phyloP scores from a whole-genome alignment of 1,140 invertebrate genomes.

The Magallana angulata region DNA sequence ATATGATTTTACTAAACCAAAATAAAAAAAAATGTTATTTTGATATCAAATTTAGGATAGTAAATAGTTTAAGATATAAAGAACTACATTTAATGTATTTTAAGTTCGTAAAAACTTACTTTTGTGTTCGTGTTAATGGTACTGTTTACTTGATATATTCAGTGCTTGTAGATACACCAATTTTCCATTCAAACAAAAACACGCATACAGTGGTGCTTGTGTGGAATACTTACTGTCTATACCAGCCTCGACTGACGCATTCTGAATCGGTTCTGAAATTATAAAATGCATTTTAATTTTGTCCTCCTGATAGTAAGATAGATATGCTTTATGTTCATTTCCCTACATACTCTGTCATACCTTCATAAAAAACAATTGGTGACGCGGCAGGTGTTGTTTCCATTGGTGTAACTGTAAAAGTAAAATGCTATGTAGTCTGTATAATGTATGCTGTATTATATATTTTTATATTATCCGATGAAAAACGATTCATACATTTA shows the following conservation, averaged over 20 bases:
- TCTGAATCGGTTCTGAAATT: background rate
- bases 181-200: background rate
- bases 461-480: too few species aligned
- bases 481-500: too few species aligned
- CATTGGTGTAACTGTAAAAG: background rate
- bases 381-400: background rate
- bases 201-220: background rate
- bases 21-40: too few species aligned
- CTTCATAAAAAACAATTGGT: background rate
- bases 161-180: background rate
- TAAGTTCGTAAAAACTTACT: too few species aligned
- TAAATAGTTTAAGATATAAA: too few species aligned
- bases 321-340: background rate
- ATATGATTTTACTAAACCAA: too few species aligned
- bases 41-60: too few species aligned
- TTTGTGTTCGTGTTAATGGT: too few species aligned
- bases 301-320: too few species aligned
- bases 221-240: conserved; percentile 2
- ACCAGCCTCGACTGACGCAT: background rate
- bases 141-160: too few species aligned
- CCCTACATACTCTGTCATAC: background rate
- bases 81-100: too few species aligned
- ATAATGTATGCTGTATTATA: too few species aligned
- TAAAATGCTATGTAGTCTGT: background rate
- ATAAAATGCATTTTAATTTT: background rate